Percentiles rank a stretch among this genome's conserved stretches.
Evolutionary conservation across 37 sponge, comb jelly and placozoan genomes (phyloP).

Genomic region (Bolinopsis microptera): DNA sequence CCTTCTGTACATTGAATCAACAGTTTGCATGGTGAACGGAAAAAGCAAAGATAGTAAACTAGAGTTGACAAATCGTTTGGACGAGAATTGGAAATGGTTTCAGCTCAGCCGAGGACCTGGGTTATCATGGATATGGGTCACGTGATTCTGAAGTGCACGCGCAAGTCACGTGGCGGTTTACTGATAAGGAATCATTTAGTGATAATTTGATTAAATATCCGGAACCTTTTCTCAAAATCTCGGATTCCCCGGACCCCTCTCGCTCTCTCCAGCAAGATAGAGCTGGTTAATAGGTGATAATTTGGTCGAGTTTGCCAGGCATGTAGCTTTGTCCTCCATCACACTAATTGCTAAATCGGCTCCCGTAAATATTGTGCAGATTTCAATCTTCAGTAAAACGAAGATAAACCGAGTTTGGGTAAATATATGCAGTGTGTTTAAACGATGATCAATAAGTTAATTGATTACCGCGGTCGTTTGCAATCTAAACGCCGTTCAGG

Average conservation of each 20-base stretch:
- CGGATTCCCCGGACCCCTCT: background rate
- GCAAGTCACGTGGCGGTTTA: background rate
- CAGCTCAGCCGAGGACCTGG: background rate
- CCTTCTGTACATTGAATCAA: background rate
- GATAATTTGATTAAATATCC: constrained; percentile 29
- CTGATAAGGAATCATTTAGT: background rate
- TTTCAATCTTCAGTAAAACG: constrained; percentile 6
- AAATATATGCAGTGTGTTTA: background rate
- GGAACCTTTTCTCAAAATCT: background rate
- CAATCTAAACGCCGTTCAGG: background rate
- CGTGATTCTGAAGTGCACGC: background rate
- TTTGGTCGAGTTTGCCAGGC: background rate
- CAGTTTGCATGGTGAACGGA: background rate
- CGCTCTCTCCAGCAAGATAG: background rate
- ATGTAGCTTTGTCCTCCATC: background rate
- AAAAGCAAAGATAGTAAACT: no score
- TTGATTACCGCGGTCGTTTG: background rate
- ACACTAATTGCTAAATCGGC: constrained; percentile 13
- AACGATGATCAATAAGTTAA: background rate
- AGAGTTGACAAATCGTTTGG: background rate
- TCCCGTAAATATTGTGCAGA: constrained; percentile 24
- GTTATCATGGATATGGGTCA: background rate
- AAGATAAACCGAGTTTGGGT: background rate
- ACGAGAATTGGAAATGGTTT: background rate
- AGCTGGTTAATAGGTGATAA: constrained; percentile 37